These are phyloP conservation scores for Eumacrocentrus americanus DNA, from an alignment of 2,888 invertebrate species.

Conservation along the genomic window DNA sequence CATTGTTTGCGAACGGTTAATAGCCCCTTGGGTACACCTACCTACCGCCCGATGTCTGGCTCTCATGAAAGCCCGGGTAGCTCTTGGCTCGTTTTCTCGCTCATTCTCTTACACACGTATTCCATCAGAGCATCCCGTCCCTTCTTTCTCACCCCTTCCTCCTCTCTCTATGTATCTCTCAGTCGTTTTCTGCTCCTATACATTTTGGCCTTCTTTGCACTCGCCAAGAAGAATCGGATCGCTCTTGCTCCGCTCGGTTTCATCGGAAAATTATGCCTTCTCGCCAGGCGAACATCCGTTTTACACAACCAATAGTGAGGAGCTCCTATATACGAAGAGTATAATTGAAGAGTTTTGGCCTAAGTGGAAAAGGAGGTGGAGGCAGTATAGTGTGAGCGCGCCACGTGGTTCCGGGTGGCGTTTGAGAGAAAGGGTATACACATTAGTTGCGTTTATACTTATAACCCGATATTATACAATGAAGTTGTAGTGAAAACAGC, in stretches of 20 bases:
- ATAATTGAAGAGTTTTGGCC: too few relatives aligned
- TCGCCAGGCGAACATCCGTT: constrained; percentile 51
- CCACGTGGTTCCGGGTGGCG: too few relatives aligned
- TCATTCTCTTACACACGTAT: constrained; percentile 26
- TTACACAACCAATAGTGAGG: too few relatives aligned
- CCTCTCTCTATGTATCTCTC: neutral
- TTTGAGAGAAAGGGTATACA: too few relatives aligned
- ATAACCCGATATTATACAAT: too few relatives aligned
- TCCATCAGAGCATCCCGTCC: constrained; percentile 26
- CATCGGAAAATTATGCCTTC: constrained; percentile 49
- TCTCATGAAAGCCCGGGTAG: constrained; percentile 40
- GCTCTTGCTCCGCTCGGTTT: constrained; percentile 20
- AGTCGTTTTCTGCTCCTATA: neutral
- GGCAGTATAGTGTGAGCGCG: too few relatives aligned
- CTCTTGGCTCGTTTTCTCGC: constrained; percentile 31
- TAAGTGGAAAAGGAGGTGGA: too few relatives aligned
- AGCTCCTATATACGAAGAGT: too few relatives aligned
- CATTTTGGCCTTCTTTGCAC: neutral
- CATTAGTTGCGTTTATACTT: too few relatives aligned
- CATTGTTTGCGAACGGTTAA: constrained; percentile 61
- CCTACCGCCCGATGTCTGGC: constrained; percentile 41
- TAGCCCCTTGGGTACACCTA: constrained; percentile 57
- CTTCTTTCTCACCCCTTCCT: constrained; percentile 12
- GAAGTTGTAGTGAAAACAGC: too few relatives aligned
- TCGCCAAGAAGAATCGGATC: neutral